phyloP scores from a whole-genome alignment of 2,888 invertebrate species.

The Miltochrista miniata region DNA sequence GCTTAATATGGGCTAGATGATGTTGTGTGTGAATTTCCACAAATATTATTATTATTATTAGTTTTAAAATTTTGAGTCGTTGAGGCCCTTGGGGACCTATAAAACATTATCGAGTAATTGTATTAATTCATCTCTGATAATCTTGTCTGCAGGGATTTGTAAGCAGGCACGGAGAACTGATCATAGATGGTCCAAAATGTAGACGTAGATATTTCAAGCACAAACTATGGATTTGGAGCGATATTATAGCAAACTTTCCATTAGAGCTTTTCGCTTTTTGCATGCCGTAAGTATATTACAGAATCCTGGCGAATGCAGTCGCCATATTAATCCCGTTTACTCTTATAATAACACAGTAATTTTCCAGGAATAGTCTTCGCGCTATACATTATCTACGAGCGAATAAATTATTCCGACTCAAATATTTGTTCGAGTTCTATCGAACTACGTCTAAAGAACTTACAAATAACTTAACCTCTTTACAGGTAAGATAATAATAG shows the following conservation, averaged over 20 bases:
- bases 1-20: no score
- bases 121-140: background rate
- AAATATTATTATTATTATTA: no score
- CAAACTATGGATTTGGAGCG: conserved; percentile 59
- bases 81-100: no score
- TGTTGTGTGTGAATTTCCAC: no score
- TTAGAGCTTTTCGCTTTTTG: conserved; percentile 62
- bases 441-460: conserved; percentile 64
- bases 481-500: conserved; percentile 54
- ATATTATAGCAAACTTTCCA: conserved; percentile 63
- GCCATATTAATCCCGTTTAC: no score
- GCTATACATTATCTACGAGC: conserved; percentile 65
- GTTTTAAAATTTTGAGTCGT: no score
- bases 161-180: conserved; percentile 63
- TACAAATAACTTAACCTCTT: conserved; percentile 68
- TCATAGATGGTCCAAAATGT: conserved; percentile 58
- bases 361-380: conserved; percentile 47
- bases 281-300: conserved; percentile 51
- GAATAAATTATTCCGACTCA: conserved; percentile 64
- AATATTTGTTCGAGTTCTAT: conserved; percentile 71
- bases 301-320: no score
- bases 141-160: conserved; percentile 56
- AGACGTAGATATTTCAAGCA: conserved; percentile 64
- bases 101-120: no score
- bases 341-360: background rate